phyloP scores from a whole-genome alignment of 2,888 invertebrate genomes.

The Drosophila barbarae region DNA sequence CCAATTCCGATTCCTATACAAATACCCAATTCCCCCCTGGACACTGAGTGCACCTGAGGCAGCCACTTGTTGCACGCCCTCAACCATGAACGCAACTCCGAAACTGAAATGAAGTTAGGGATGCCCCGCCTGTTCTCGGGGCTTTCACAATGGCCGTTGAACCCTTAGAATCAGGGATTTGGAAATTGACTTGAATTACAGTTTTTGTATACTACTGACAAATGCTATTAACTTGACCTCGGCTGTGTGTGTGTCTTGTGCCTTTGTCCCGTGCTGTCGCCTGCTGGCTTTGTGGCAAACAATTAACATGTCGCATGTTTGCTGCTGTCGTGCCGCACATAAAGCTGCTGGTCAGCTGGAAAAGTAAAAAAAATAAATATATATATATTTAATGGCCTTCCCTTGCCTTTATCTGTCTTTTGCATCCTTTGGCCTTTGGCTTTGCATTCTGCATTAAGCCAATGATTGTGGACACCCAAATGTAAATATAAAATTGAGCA shows the following conservation, averaged over 20 bases:
- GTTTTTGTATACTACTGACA: neutral
- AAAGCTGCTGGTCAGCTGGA: too few species aligned
- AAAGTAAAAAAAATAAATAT: too few species aligned
- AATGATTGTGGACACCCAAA: too few species aligned
- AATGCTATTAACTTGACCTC: constrained; percentile 3
- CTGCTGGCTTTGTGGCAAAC: constrained; percentile 42
- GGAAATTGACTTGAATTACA: too few species aligned
- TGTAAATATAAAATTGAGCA: constrained; percentile 11
- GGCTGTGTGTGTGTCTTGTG: constrained; percentile 3
- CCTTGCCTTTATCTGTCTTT: too few species aligned
- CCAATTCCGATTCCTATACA: neutral
- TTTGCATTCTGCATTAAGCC: too few species aligned
- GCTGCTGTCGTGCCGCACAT: constrained; percentile 26
- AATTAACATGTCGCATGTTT: constrained; percentile 62
- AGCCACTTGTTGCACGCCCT: constrained; percentile 42
- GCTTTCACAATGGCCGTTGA: neutral
- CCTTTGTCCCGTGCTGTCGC: constrained; percentile 11
- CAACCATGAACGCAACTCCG: constrained; percentile 27
- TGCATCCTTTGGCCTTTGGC: too few species aligned
- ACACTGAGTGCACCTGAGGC: constrained; percentile 18
- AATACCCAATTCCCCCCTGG: neutral
- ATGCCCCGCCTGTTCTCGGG: constrained; percentile 8
- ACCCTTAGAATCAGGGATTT: neutral
- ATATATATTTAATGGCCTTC: too few species aligned
- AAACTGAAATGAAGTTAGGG: constrained; percentile 2